Evolutionary conservation across 2,113 vertebrate genomes (phyloP).

Genomic region (Galeopterus variegatus): DNA sequence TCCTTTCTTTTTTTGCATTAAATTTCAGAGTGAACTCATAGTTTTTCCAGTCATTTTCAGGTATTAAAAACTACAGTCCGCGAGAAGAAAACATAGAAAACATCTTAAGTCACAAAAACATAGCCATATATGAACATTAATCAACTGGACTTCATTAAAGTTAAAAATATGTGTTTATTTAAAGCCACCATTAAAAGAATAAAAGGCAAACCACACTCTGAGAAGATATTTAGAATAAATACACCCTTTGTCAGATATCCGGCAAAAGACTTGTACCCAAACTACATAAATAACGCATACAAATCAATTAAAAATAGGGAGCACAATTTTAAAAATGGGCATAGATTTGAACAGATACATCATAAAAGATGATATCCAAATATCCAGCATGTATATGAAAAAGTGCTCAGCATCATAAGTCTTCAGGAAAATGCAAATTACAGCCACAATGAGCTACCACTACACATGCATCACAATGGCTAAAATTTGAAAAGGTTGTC

Average conservation of each 20-base stretch:
- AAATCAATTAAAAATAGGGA: not conserved
- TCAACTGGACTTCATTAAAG: not conserved
- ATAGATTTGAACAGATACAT: conserved; percentile 9
- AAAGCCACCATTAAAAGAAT: not conserved
- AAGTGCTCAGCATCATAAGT: not conserved
- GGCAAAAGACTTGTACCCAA: not conserved
- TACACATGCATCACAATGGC: not conserved
- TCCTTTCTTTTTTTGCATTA: not conserved
- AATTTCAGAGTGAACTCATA: not conserved
- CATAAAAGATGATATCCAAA: not conserved
- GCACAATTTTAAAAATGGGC: not conserved
- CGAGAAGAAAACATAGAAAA: conserved; percentile 21
- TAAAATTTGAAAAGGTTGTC: not conserved
- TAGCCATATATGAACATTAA: not conserved
- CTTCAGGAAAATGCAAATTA: conserved; percentile 41
- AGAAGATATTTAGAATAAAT: not conserved
- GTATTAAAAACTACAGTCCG: not conserved
- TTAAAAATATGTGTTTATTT: not conserved
- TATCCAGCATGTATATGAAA: not conserved
- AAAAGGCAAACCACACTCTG: not conserved
- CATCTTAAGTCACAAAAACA: conserved; percentile 27
- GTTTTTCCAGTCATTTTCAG: conserved; percentile 11
- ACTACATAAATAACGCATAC: not conserved
- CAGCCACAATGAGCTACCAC: not conserved
- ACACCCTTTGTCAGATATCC: not conserved